A percentile compares a stretch with the other conserved stretches of the same genome.
phyloP scores from a whole-genome alignment of 2,113 vertebrate genomes.

The Pyxicephalus adspersus region DNA sequence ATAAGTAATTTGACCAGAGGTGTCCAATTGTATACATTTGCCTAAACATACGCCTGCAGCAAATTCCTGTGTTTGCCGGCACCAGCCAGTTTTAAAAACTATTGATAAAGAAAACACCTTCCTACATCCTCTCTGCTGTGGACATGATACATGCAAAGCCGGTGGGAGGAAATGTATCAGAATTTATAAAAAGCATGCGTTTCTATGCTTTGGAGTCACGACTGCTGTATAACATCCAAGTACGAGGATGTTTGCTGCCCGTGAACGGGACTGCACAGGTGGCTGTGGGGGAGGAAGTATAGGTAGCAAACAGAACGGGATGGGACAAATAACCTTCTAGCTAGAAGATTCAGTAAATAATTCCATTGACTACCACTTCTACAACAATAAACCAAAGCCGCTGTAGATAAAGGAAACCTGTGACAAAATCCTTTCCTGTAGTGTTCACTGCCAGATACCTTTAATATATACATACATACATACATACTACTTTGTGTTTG shows the following conservation, averaged over 20 bases:
- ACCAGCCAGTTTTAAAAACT: neutral
- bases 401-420: too few relatives aligned
- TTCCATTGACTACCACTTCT: too few relatives aligned
- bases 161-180: conserved; percentile 18
- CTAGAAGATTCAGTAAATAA: too few relatives aligned
- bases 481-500: too few relatives aligned
- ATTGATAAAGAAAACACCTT: neutral
- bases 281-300: conserved; percentile 10
- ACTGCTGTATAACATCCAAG: conserved; percentile 11
- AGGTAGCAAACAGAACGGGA: neutral
- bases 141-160: neutral
- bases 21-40: too few relatives aligned
- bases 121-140: neutral
- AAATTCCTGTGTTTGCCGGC: neutral
- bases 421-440: too few relatives aligned
- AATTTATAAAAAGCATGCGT: neutral
- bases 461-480: too few relatives aligned
- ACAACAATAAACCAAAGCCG: too few relatives aligned
- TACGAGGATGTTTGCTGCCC: neutral
- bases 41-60: too few relatives aligned
- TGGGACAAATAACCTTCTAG: too few relatives aligned
- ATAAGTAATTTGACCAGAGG: too few relatives aligned
- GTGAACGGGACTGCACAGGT: conserved; percentile 2
- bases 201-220: conserved; percentile 7
- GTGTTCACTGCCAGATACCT: too few relatives aligned